These are phyloP conservation scores for Morone saxatilis DNA, from an alignment of 2,113 vertebrate species.

Conservation along the genomic window DNA sequence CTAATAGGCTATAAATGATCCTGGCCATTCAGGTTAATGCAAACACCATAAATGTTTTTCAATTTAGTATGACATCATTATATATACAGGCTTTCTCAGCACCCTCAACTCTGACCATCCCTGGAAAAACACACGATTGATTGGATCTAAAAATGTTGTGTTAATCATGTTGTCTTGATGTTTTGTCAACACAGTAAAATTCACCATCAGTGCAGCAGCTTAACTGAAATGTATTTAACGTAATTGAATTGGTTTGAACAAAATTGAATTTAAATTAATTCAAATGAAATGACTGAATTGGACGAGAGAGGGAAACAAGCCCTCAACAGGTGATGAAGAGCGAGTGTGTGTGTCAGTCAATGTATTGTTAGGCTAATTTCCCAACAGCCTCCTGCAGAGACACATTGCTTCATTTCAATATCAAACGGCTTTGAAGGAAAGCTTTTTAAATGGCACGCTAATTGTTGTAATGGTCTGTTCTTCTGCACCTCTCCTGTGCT, in stretches of 20 bases:
- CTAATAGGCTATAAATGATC: too few relatives aligned
- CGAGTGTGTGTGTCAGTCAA: slow-evolving; percentile 42
- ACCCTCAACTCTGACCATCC: too few relatives aligned
- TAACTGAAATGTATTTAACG: slow-evolving; percentile 35
- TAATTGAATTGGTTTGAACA: slow-evolving; percentile 42
- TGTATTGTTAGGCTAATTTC: slow-evolving; percentile 74
- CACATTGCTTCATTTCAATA: slow-evolving; percentile 72
- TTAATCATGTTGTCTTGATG: slow-evolving; percentile 2
- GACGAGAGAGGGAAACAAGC: slow-evolving; percentile 19
- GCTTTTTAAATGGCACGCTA: slow-evolving; percentile 75
- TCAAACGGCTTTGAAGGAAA: slow-evolving; percentile 69
- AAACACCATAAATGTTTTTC: too few relatives aligned
- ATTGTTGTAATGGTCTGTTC: slow-evolving; percentile 78
- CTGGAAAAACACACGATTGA: not conserved
- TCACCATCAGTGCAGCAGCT: not conserved
- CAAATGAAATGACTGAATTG: slow-evolving; percentile 44
- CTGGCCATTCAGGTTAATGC: too few relatives aligned
- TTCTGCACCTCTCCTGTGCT: slow-evolving; percentile 43
- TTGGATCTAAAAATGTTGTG: not conserved
- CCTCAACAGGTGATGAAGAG: slow-evolving; percentile 65
- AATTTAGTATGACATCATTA: too few relatives aligned
- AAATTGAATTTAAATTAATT: slow-evolving; percentile 50
- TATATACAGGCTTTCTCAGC: too few relatives aligned
- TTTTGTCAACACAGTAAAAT: not conserved
- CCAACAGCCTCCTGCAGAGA: slow-evolving; percentile 65